Evolutionary conservation across 1,140 invertebrate genomes (phyloP).

Genomic region (Chironomus striatipennis): DNA sequence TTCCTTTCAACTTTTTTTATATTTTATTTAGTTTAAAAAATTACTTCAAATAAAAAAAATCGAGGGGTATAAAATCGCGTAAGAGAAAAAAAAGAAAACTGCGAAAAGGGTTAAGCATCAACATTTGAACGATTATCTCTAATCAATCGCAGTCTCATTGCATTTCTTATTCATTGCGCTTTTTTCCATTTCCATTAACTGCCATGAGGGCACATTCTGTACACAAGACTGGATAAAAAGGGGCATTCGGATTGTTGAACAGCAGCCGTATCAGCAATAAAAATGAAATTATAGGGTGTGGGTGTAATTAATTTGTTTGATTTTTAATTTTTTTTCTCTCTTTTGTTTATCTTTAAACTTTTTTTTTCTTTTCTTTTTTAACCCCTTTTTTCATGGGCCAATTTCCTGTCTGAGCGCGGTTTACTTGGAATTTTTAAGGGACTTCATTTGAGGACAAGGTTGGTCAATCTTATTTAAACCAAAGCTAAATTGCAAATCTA

Average conservation of each 20-base stretch:
- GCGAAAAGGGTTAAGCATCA: not conserved
- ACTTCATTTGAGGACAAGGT: too few species aligned
- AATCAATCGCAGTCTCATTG: constrained; percentile 17
- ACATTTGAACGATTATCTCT: constrained; percentile 11
- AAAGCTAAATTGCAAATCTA: too few species aligned
- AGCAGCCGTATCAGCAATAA: not conserved
- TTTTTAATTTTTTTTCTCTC: constrained; percentile 21
- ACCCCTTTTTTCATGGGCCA: not conserved
- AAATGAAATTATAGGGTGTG: not conserved
- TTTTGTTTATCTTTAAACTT: constrained; percentile 21
- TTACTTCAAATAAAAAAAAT: too few species aligned
- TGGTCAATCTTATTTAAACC: too few species aligned
- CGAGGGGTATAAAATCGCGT: too few species aligned
- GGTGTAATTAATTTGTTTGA: constrained; percentile 23
- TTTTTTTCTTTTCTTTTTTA: not conserved
- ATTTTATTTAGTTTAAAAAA: too few species aligned
- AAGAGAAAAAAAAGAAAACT: not conserved
- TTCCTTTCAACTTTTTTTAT: too few species aligned
- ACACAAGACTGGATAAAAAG: not conserved
- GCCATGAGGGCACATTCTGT: not conserved
- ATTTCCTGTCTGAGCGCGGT: not conserved
- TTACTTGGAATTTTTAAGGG: too few species aligned
- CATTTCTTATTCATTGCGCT: constrained; percentile 20
- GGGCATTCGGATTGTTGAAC: not conserved
- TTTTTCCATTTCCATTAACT: not conserved